These are phyloP conservation scores for Drosophila koepferae DNA, from an alignment of 2,888 invertebrate genomes.

Conservation along the genomic window DNA sequence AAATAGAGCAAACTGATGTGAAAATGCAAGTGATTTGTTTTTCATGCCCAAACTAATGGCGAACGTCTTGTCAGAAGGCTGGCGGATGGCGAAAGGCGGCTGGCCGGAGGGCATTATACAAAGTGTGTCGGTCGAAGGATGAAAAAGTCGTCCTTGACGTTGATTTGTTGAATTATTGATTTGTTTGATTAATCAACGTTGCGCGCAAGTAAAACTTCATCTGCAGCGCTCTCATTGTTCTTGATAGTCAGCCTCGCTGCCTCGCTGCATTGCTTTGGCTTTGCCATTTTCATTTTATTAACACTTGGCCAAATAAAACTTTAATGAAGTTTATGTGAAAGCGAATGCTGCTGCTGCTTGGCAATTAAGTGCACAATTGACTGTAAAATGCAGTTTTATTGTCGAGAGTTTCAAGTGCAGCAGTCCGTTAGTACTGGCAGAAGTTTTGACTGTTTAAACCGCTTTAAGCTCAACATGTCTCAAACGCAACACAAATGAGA, in stretches of 20 bases:
- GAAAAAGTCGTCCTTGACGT: conserved; percentile 47
- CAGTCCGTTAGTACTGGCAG: conserved; percentile 7
- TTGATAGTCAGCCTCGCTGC: neutral
- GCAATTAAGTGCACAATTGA: conserved; percentile 59
- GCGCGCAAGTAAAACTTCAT: conserved; percentile 16
- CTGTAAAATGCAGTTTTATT: conserved; percentile 60
- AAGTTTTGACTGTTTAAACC: conserved; percentile 4
- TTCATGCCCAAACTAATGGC: conserved; percentile 35
- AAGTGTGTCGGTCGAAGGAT: conserved; percentile 9
- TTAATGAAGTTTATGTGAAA: conserved; percentile 46
- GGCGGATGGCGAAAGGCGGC: neutral
- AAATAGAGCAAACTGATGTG: conserved; percentile 63
- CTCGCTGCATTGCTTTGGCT: neutral
- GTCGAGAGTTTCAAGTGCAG: conserved; percentile 37
- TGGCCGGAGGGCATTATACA: conserved; percentile 3
- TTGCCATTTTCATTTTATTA: conserved; percentile 31
- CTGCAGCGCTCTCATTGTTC: conserved; percentile 8
- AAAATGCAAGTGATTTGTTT: conserved; percentile 70
- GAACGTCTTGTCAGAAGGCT: conserved; percentile 19
- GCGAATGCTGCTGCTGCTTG: conserved; percentile 4
- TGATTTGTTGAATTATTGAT: conserved; percentile 77
- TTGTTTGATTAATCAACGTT: conserved; percentile 71
- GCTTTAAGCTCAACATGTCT: conserved; percentile 14
- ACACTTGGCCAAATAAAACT: conserved; percentile 51
- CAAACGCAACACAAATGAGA: conserved; percentile 53